Base-by-base conservation (phyloP, 2,797 vertebrate genomes). In the Hyperoplus lanceolatus region DNA sequence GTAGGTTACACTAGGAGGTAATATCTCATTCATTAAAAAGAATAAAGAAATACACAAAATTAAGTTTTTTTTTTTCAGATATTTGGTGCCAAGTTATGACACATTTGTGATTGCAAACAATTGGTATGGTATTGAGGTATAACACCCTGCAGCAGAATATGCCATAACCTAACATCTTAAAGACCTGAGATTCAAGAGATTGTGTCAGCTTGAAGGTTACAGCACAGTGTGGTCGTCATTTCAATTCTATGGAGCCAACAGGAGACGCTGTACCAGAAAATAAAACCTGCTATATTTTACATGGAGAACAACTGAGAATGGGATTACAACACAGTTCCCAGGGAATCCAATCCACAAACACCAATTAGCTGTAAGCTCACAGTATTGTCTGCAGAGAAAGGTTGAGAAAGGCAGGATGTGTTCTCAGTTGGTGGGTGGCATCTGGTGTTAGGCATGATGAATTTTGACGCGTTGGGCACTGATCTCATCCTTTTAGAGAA, bases 341-440 rank as follows among this genome's bases (percentile, higher is more conserved):
- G 82, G 80, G 83, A 91, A 83, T 55, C 79, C 54, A 50, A 16
- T 84, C 80, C 77, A 80, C 80, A 91, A 89, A 90, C 79, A 78
- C 72, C 84, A 83, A 91, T 92, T 89, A 91, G 78, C 79, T 73
- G 54, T 78, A 67, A 87, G 68, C 84, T 79, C 56, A 46, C 55
- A 70, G 82, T 58, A 48, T 79, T 70, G 71, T 86, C 79, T 86
- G 75, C 55, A 1, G 75, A 61, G 78, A 21, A 21, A 21, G 21
- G 21, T 21, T 21, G 21, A 83, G 74, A 67, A 56, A 72, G 61
- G 66, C 62, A 70, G 75, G 49, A 74, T 48, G 72, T 75, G 36
- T 76, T 60, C 56, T 82, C 60, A 56, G 83, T 64, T 60, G 43
- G 77, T 87, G 86, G 83, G 86, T 86, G 86, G 84, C 85, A 80